A percentile compares a stretch with the other conserved stretches of the same genome.
These are phyloP conservation scores for Leptinotarsa rubiginosa DNA, from an alignment of 2,888 invertebrate species.

Conservation along the genomic window DNA sequence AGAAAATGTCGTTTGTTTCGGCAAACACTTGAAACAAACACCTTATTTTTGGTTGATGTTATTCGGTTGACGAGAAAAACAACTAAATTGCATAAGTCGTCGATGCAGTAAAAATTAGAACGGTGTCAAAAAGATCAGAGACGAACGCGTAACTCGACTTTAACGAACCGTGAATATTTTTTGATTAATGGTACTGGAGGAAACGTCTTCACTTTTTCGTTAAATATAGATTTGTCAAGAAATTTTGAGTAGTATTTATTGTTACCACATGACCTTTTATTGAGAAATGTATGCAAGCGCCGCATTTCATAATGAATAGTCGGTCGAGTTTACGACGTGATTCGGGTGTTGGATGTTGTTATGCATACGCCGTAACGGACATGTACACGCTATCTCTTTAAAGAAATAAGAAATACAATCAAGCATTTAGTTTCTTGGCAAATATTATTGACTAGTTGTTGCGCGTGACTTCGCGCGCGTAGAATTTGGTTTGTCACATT, in stretches of 20 bases:
- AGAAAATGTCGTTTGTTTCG: background rate
- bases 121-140: slow-evolving; percentile 26
- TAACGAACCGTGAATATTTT: slow-evolving; percentile 26
- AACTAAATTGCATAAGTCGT: slow-evolving; percentile 13
- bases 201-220: slow-evolving; percentile 38
- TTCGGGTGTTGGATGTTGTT: slow-evolving; percentile 24
- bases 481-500: too few species aligned
- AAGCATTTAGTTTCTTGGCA: too few species aligned
- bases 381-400: background rate
- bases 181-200: slow-evolving; percentile 38
- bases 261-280: slow-evolving; percentile 36
- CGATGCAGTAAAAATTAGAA: slow-evolving; percentile 27
- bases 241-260: slow-evolving; percentile 39
- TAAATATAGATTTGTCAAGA: slow-evolving; percentile 44
- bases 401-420: too few species aligned
- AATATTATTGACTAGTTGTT: too few species aligned
- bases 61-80: slow-evolving; percentile 1
- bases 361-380: slow-evolving; percentile 17
- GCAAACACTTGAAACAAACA: background rate
- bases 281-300: slow-evolving; percentile 26
- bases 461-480: too few species aligned
- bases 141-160: background rate
- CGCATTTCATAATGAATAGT: slow-evolving; percentile 32
- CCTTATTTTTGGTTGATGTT: background rate
- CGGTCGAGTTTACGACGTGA: slow-evolving; percentile 23